phyloP scores from a whole-genome alignment of 2,888 invertebrate species.

The Andrena flavipes region DNA sequence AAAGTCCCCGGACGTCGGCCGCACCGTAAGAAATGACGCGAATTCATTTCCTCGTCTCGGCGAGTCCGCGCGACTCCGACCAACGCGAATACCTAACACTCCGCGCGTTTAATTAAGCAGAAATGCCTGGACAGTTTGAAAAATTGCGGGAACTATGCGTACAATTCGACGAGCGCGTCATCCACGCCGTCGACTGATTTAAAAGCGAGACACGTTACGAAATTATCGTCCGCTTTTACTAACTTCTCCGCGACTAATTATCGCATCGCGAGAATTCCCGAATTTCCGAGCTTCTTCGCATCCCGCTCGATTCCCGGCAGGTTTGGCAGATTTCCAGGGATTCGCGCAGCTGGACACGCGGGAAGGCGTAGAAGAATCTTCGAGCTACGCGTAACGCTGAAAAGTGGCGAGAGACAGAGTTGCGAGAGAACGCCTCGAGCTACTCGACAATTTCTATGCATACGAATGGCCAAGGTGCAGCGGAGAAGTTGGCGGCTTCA shows the following conservation, averaged over 20 bases:
- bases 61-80: not conserved
- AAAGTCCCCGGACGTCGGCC: conserved; percentile 1
- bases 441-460: conserved; percentile 22
- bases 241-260: conserved; percentile 39
- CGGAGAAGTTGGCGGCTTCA: conserved; percentile 7
- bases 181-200: not conserved
- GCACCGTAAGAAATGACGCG: conserved; percentile 4
- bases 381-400: not conserved
- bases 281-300: conserved; percentile 34
- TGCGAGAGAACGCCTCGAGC: conserved; percentile 4
- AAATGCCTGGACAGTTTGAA: not conserved
- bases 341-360: not conserved
- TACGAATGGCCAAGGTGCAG: conserved; percentile 20
- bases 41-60: conserved; percentile 9
- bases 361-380: not conserved
- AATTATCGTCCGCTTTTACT: conserved; percentile 30
- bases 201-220: conserved; percentile 1
- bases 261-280: conserved; percentile 33
- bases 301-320: conserved; percentile 25
- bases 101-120: conserved; percentile 10
- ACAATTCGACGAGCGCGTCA: not conserved
- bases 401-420: not conserved
- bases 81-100: not conserved
- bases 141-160: not conserved
- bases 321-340: conserved; percentile 16